phyloP scores from a whole-genome alignment of 2,888 invertebrate genomes.

The Masnerella sp. region DNA sequence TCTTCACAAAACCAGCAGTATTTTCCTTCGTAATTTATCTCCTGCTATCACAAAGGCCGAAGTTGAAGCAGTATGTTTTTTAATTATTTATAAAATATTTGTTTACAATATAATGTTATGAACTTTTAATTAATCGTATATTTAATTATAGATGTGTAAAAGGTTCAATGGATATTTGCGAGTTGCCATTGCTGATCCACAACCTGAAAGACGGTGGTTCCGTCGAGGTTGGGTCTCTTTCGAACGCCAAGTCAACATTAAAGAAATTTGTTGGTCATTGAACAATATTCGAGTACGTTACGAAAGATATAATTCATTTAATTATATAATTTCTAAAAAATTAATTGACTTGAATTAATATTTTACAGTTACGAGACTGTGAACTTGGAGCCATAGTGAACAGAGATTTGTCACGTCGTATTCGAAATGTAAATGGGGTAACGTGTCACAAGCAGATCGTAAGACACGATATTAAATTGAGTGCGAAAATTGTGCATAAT shows the following conservation, averaged over 20 bases:
- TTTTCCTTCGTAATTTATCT: slow-evolving; percentile 96
- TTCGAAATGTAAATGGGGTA: slow-evolving; percentile 94
- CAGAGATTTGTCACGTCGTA: slow-evolving; percentile 95
- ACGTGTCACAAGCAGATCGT: slow-evolving; percentile 93
- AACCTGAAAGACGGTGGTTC: slow-evolving; percentile 97
- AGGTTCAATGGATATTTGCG: slow-evolving; percentile 95
- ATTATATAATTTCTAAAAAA: background rate
- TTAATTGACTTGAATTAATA: slow-evolving; percentile 37
- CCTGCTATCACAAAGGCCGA: slow-evolving; percentile 98
- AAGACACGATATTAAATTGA: slow-evolving; percentile 93
- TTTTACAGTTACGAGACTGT: slow-evolving; percentile 88
- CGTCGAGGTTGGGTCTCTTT: slow-evolving; percentile 99
- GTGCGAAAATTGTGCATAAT: slow-evolving; percentile 94
- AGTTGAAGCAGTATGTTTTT: slow-evolving; percentile 90
- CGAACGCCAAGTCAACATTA: slow-evolving; percentile 97
- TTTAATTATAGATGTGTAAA: slow-evolving; percentile 85
- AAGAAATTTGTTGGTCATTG: slow-evolving; percentile 99
- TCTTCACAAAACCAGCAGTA: slow-evolving; percentile 96
- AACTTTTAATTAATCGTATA: too few relatives aligned
- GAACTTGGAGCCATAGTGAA: slow-evolving; percentile 98
- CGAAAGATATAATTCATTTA: background rate
- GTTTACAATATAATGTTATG: too few relatives aligned
- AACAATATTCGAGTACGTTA: slow-evolving; percentile 91
- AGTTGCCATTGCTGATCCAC: slow-evolving; percentile 97
- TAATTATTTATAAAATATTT: background rate